Evolutionary conservation across 2,797 vertebrate species (phyloP).

Genomic region (Pampus argenteus): DNA sequence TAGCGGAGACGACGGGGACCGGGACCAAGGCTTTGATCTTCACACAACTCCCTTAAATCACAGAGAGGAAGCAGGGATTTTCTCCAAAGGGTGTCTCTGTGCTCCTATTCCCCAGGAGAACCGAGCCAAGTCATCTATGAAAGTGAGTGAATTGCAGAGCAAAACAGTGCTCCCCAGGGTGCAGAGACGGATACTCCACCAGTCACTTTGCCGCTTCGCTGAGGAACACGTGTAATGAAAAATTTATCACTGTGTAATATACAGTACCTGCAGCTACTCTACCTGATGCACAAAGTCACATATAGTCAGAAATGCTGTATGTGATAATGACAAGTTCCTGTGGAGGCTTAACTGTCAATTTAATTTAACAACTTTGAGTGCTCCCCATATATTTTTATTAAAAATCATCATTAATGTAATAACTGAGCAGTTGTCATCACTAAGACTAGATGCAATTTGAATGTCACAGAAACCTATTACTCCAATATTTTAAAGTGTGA

Average conservation of each 20-base stretch:
- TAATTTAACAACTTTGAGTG: not conserved
- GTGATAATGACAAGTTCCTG: conserved; percentile 24
- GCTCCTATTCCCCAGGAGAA: conserved; percentile 75
- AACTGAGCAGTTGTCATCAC: not conserved
- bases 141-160: conserved; percentile 75
- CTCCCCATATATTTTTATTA: not conserved
- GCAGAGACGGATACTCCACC: conserved; percentile 56
- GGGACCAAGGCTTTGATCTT: conserved; percentile 82
- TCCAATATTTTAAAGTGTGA: not conserved
- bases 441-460: not conserved
- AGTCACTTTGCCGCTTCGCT: conserved; percentile 60
- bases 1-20: conserved; percentile 72
- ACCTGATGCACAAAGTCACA: conserved; percentile 52
- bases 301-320: conserved; percentile 6
- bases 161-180: conserved; percentile 78
- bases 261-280: conserved; percentile 50
- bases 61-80: conserved; percentile 73
- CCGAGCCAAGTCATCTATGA: conserved; percentile 75
- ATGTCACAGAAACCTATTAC: not conserved
- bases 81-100: conserved; percentile 77
- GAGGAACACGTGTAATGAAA: conserved; percentile 67
- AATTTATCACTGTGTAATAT: conserved; percentile 61
- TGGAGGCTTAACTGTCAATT: conserved; percentile 6
- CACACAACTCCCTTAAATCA: conserved; percentile 77
- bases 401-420: not conserved